Conservation (phyloP, 2,797 vertebrate genomes). For the Linurgus olivaceus region DNA sequence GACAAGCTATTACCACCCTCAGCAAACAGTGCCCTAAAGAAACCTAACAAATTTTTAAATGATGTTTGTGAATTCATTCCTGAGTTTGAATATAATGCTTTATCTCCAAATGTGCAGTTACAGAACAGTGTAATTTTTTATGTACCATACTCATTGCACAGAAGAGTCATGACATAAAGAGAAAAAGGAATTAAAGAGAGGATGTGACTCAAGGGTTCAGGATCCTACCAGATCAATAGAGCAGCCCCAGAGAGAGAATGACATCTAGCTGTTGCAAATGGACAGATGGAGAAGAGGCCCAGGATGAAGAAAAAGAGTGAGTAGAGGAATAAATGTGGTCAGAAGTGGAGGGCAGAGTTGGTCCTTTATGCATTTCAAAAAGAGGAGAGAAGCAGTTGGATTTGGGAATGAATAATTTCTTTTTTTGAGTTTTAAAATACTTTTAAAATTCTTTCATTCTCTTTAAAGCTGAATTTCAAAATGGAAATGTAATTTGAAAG, state of each 20-base stretch:
- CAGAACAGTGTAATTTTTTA: slow-evolving; percentile 21
- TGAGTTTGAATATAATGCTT: slow-evolving; percentile 9
- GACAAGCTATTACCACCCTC: slow-evolving; percentile 1
- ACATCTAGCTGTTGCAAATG: background rate
- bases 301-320: background rate
- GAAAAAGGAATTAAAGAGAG: slow-evolving; percentile 16
- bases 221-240: slow-evolving; percentile 7
- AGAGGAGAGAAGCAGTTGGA: background rate
- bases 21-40: background rate
- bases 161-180: slow-evolving; percentile 15
- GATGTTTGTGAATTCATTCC: slow-evolving; percentile 32
- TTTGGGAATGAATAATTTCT: background rate
- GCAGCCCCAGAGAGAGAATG: background rate
- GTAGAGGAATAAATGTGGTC: background rate
- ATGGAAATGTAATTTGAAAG: background rate
- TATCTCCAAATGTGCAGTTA: slow-evolving; percentile 29
- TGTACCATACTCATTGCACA: background rate
- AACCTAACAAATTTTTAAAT: background rate
- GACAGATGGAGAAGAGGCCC: background rate
- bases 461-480: background rate
- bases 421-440: background rate
- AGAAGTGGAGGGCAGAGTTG: background rate
- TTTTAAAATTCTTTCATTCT: background rate
- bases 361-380: background rate
- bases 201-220: slow-evolving; percentile 22